Conservation (phyloP, 2,113 vertebrate species). For the Eulemur macaco region DNA sequence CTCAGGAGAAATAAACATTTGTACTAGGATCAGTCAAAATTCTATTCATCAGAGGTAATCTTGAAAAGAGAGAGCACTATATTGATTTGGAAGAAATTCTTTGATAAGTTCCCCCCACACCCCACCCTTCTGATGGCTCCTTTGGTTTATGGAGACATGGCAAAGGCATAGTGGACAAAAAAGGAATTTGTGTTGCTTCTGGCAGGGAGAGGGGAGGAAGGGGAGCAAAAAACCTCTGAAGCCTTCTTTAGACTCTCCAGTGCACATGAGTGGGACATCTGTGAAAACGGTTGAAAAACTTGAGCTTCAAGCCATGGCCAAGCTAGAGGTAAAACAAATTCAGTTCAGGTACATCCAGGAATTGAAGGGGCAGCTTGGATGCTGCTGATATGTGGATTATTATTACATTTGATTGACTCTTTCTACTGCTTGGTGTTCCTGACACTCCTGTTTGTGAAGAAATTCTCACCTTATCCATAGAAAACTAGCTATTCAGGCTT, state of each 20-base stretch:
- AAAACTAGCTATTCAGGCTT: background rate
- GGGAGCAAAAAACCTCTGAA: background rate
- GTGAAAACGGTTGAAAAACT: background rate
- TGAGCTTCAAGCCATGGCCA: background rate
- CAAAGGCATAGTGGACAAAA: background rate
- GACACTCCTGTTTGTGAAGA: background rate
- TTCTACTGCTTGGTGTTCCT: background rate
- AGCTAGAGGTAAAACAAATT: background rate
- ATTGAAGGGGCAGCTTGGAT: background rate
- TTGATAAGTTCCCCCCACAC: background rate
- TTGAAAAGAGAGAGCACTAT: background rate
- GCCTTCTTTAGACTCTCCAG: background rate
- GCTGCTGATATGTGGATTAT: background rate
- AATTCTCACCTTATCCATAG: background rate
- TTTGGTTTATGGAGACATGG: background rate
- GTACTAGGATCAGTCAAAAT: background rate
- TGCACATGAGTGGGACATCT: background rate
- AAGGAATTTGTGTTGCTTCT: background rate
- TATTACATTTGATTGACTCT: background rate
- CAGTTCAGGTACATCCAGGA: background rate
- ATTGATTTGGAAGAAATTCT: background rate
- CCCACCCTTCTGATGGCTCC: background rate
- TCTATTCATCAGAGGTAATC: background rate
- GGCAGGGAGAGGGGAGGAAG: background rate
- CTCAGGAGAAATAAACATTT: background rate